phyloP scores from a whole-genome alignment of 2,113 vertebrate genomes.

The Macrotus californicus region DNA sequence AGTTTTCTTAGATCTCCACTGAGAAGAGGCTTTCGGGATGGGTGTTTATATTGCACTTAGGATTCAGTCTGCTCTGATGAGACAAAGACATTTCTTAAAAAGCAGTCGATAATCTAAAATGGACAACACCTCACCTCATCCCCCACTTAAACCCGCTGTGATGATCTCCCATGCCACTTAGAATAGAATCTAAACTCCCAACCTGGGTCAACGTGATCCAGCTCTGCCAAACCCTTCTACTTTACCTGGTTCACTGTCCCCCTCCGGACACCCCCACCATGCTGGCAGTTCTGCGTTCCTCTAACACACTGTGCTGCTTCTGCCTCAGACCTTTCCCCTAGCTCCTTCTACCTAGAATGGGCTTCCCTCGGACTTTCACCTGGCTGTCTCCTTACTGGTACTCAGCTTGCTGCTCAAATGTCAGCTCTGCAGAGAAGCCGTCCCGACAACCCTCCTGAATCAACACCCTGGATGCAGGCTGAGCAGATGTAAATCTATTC shows the following conservation, averaged over 20 bases:
- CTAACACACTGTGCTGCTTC: neutral
- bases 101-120: neutral
- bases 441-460: neutral
- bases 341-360: neutral
- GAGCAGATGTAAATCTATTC: neutral
- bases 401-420: neutral
- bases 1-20: neutral
- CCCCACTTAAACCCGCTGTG: neutral
- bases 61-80: neutral
- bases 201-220: neutral
- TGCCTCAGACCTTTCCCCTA: neutral
- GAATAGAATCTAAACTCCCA: neutral
- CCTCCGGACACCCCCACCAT: too few species aligned
- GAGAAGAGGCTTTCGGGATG: constrained; percentile 4
- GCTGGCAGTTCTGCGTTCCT: neutral
- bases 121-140: neutral
- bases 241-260: too few species aligned
- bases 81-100: neutral
- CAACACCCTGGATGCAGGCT: neutral
- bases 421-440: neutral
- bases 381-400: neutral
- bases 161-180: neutral
- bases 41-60: neutral
- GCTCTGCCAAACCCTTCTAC: neutral
- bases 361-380: neutral